These are phyloP conservation scores for Cynodonichthys magdalenae DNA, from an alignment of 2,797 vertebrate species.

Conservation along the genomic window DNA sequence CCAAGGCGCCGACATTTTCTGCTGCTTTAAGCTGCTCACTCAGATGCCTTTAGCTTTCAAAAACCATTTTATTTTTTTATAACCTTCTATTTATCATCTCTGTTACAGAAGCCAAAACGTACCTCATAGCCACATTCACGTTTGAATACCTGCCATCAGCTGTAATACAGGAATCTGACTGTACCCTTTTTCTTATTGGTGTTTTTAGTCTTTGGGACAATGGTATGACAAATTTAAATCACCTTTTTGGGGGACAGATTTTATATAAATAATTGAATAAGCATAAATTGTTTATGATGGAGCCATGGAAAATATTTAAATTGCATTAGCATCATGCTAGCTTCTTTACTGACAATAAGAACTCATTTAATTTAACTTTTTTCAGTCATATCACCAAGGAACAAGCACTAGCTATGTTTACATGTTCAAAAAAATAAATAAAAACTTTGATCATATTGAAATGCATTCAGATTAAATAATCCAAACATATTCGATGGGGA, in stretches of 20 bases:
- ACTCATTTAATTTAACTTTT: neutral
- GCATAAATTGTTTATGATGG: neutral
- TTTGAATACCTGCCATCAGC: conserved; percentile 10
- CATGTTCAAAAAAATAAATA: too few relatives aligned
- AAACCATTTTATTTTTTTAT: conserved; percentile 18
- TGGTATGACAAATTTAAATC: neutral
- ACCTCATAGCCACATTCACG: conserved; percentile 2
- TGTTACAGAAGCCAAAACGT: conserved; percentile 1
- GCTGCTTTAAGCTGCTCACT: conserved; percentile 29
- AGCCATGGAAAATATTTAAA: neutral
- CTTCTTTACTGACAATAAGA: too few relatives aligned
- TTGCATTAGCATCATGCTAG: neutral
- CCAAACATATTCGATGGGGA: too few relatives aligned
- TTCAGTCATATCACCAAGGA: neutral
- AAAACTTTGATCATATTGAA: too few relatives aligned
- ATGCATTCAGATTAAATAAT: too few relatives aligned
- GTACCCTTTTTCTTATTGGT: neutral
- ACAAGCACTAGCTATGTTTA: too few relatives aligned
- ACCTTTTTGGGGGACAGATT: neutral
- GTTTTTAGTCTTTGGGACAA: neutral
- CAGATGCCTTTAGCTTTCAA: conserved; percentile 37
- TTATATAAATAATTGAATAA: neutral
- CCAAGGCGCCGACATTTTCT: conserved; percentile 15
- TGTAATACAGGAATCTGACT: neutral
- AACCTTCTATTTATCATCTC: conserved; percentile 27